Evolutionary conservation across 2,888 invertebrate species (phyloP), one percentile per base, ranked within the genome.

Genomic region (Clostera curtula): DNA sequence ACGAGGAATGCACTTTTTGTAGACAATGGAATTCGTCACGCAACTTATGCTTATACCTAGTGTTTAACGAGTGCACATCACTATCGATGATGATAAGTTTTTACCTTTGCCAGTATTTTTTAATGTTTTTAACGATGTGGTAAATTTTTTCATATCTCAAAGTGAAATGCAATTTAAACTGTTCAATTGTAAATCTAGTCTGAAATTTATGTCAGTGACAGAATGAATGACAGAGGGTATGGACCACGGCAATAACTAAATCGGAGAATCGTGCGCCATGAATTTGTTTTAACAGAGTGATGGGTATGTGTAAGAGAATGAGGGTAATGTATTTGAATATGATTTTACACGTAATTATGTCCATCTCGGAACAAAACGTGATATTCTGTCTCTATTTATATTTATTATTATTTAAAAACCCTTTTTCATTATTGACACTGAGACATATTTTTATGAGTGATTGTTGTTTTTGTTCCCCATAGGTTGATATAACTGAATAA

Each of bases 51-150:
- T n/a, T n/a, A n/a, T n/a, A n/a, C n/a, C n/a, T n/a, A n/a, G n/a
- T n/a, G n/a, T n/a, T n/a, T n/a, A n/a, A n/a, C n/a, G n/a, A n/a
- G n/a, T n/a, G n/a, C 47, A 42, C 28, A 25, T 37, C 36, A 6
- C 34, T 35, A 40, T 36, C 45, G 48, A 51, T 49, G 49, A 47
- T 42, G 35, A 34, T 44, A 44, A 51, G 55, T 57, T 65, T 67
- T 67, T 68, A 67, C 68, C 67, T 73, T 68, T 71, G 72, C 76
- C 76, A 79, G 76, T 76, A 77, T 77, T 79, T 70, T 73, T 66
- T 59, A 48, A 49, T 45, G 35, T 48, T 49, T 39, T 49, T 46
- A 49, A 46, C 38, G 38, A 46, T 40, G 29, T 46, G 37, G 45
- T 49, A 40, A 42, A 32, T 46, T 39, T 43, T 53, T 39, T 47